phyloP scores from a whole-genome alignment of 2,888 invertebrate genomes.

The Heterodera filipjevi region DNA sequence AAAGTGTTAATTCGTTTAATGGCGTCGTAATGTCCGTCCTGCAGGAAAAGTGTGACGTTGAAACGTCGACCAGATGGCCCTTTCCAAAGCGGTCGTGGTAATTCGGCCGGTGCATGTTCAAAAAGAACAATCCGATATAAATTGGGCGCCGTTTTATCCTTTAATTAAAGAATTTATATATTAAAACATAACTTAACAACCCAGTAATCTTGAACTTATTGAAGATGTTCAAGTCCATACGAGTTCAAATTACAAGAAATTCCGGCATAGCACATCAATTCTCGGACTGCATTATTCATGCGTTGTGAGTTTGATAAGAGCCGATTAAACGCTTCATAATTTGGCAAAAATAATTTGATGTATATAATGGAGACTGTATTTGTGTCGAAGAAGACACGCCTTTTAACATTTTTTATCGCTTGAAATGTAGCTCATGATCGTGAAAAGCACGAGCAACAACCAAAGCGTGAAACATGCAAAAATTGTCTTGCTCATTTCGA shows the following conservation, averaged over 20 bases:
- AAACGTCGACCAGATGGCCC: background rate
- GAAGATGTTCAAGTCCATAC: background rate
- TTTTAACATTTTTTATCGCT: no score
- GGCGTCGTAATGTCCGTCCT: no score
- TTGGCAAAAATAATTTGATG: background rate
- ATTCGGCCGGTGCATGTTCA: background rate
- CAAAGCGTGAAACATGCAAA: no score
- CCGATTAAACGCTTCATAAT: background rate
- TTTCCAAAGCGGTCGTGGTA: background rate
- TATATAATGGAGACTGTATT: no score
- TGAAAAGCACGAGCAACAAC: no score
- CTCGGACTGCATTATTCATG: background rate
- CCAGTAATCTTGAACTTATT: background rate
- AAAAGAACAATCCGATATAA: background rate
- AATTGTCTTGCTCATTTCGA: no score
- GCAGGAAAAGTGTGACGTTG: background rate
- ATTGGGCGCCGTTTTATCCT: no score
- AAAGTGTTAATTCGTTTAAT: background rate
- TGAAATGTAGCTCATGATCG: background rate
- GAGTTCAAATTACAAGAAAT: background rate
- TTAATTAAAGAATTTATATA: background rate
- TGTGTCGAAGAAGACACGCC: no score
- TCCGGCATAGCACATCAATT: background rate
- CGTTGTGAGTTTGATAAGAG: background rate
- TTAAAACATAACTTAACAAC: background rate